phyloP scores from a whole-genome alignment of 2,888 invertebrate genomes.

The Polyploca ridens region DNA sequence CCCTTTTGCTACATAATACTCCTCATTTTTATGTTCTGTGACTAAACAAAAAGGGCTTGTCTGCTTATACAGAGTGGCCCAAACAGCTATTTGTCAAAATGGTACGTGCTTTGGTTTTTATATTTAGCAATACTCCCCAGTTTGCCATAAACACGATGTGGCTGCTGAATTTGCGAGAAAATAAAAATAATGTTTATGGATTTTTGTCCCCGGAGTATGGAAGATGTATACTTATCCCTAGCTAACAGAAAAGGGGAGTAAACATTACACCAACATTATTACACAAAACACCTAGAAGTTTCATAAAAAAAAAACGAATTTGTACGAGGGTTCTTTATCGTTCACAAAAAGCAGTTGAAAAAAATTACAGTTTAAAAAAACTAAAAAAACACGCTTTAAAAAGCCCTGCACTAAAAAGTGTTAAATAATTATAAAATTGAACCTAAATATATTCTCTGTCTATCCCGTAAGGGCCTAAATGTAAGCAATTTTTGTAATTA shows the following conservation, averaged over 20 bases:
- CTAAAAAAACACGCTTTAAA: no score
- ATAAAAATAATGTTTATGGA: conserved; percentile 5
- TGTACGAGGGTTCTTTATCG: no score
- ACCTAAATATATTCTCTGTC: no score
- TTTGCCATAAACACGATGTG: background rate
- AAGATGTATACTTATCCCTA: background rate
- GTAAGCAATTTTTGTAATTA: no score
- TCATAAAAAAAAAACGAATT: no score
- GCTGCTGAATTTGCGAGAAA: conserved; percentile 3
- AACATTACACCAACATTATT: background rate
- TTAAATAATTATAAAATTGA: no score
- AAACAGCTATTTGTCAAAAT: conserved; percentile 32
- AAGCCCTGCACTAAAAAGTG: no score
- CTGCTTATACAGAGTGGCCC: conserved; percentile 26
- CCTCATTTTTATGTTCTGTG: conserved; percentile 18
- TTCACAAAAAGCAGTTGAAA: no score
- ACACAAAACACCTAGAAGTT: no score
- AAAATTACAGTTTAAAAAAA: no score
- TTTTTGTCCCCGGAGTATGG: background rate
- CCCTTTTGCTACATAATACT: background rate
- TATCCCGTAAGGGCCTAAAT: no score
- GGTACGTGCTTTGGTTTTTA: conserved; percentile 32
- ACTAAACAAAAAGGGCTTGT: conserved; percentile 32
- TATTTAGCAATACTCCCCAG: conserved; percentile 15
- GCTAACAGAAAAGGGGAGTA: background rate